These are phyloP conservation scores for Apotomis betuletana DNA, from an alignment of 2,888 invertebrate species.

Conservation along the genomic window DNA sequence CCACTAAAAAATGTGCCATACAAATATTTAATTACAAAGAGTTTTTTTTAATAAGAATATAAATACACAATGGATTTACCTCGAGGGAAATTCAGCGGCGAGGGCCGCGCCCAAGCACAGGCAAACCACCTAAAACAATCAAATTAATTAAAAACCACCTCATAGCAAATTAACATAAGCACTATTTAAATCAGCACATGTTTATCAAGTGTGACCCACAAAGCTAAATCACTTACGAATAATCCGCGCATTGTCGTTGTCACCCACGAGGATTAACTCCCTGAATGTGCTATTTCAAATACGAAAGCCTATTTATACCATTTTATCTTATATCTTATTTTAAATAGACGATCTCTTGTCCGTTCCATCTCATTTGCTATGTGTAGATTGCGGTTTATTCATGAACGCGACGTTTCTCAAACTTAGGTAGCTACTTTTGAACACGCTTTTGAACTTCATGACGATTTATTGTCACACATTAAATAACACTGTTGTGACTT, in stretches of 20 bases:
- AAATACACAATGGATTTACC: slow-evolving; percentile 49
- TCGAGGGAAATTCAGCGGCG: slow-evolving; percentile 58
- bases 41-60: too few species aligned
- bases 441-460: too few species aligned
- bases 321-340: slow-evolving; percentile 68
- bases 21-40: too few species aligned
- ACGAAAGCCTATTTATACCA: slow-evolving; percentile 76
- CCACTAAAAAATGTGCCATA: too few species aligned
- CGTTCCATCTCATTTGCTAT: slow-evolving; percentile 72
- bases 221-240: slow-evolving; percentile 63
- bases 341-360: slow-evolving; percentile 64
- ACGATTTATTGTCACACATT: slow-evolving; percentile 1
- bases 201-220: slow-evolving; percentile 32
- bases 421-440: too few species aligned
- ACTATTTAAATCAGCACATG: background rate
- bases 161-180: background rate
- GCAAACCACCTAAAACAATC: slow-evolving; percentile 64
- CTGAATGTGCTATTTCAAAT: slow-evolving; percentile 70
- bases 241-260: slow-evolving; percentile 73
- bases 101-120: slow-evolving; percentile 65
- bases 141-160: slow-evolving; percentile 10
- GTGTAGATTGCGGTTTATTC: slow-evolving; percentile 66
- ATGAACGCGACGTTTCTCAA: slow-evolving; percentile 70
- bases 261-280: slow-evolving; percentile 64
- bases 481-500: too few species aligned